A percentile compares a stretch with the other conserved stretches of the same genome.
Evolutionary conservation across 2,113 vertebrate species (phyloP).

Genomic region (Eurystomus gularis): DNA sequence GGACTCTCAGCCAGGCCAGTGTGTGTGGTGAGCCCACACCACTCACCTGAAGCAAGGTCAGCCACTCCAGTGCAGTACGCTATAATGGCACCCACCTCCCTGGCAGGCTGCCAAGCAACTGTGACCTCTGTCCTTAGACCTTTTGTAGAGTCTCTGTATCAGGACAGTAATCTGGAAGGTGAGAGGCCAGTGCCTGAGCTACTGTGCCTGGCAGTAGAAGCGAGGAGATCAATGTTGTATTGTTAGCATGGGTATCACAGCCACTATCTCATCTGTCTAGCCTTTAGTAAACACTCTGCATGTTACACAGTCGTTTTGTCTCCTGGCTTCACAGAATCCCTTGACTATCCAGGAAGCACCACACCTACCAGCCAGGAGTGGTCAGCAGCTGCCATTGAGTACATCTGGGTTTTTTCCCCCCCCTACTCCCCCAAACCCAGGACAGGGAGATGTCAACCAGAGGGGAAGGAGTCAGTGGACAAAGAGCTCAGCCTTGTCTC

Average conservation of each 20-base stretch:
- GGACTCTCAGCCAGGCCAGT: neutral
- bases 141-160: neutral
- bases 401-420: neutral
- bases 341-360: neutral
- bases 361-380: neutral
- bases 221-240: rapidly evolving
- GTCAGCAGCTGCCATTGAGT: neutral
- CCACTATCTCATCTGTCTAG: neutral
- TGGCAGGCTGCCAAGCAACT: rapidly evolving
- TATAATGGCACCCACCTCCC: neutral
- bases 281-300: neutral
- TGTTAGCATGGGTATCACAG: neutral
- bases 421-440: neutral
- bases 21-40: neutral
- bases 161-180: neutral
- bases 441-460: neutral
- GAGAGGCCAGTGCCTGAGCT: neutral
- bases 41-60: neutral
- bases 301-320: neutral
- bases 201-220: neutral
- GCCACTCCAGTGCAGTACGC: neutral
- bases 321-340: neutral
- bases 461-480: neutral
- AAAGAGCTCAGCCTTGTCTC: neutral
- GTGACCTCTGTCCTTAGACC: neutral